Evolutionary conservation across 2,888 invertebrate genomes (phyloP).

Genomic region (Malthinus seriepunctatus): DNA sequence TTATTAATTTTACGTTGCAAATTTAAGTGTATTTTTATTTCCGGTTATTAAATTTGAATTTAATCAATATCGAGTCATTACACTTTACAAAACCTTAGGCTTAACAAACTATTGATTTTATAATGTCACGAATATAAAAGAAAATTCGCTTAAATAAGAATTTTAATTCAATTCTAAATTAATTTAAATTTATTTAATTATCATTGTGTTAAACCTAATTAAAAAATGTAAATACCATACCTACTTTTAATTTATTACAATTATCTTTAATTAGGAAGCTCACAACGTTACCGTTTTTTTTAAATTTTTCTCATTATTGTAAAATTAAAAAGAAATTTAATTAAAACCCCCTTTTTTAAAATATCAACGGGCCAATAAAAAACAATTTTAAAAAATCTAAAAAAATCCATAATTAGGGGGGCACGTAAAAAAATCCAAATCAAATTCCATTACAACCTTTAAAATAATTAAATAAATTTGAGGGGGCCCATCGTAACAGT

Average conservation of each 20-base stretch:
- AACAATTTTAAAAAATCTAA: too few species aligned
- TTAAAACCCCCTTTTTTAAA: too few species aligned
- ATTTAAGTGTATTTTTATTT: constrained; percentile 8
- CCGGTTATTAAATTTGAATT: constrained; percentile 1
- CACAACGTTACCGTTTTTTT: not conserved
- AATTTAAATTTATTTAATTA: not conserved
- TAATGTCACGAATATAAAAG: not conserved
- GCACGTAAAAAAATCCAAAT: too few species aligned
- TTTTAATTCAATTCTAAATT: not conserved
- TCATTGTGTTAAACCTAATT: not conserved
- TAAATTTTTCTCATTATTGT: too few species aligned
- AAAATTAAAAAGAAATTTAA: too few species aligned
- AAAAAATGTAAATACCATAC: not conserved
- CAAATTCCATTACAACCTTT: too few species aligned
- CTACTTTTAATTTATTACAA: not conserved
- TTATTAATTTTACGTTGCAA: constrained; percentile 8
- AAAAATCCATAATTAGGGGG: too few species aligned
- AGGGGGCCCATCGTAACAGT: too few species aligned
- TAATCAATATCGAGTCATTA: constrained; percentile 2
- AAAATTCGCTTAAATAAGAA: not conserved
- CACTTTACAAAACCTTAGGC: not conserved
- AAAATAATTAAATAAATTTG: too few species aligned
- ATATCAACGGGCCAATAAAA: too few species aligned
- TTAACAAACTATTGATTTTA: constrained; percentile 1
- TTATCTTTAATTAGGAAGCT: not conserved